Evolutionary conservation across 2,797 vertebrate species (phyloP), one percentile per base, ranked within the genome.

Genomic region (Propithecus perrieri): DNA sequence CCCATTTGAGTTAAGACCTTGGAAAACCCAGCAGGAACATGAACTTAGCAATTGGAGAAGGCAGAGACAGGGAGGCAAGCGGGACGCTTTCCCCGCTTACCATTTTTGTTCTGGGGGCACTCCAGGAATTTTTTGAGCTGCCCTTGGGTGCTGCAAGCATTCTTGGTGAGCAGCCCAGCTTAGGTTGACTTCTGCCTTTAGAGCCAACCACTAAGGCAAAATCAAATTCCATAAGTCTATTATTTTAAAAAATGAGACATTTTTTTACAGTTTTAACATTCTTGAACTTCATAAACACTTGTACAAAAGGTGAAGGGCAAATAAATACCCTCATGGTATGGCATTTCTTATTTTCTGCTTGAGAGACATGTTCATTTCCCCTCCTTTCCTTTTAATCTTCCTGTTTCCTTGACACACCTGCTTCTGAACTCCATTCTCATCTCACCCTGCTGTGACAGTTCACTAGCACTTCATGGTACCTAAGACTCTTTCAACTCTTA

Each of bases 391-490:
- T 96, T 96, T 96, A 94, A 97, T 97, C 96, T 98, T 90, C 80
- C 87, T 76, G 41, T 94, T 96, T 93, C 95, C 95, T 96, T 96
- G 87, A 92, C 96, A 93, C 76, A 74, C 72, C 95, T 89, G 94
- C 90, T 72, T 98, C 96, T 96, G 93, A 97, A 95, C 89, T 88
- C 91, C 41, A 33, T 94, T 85, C 93, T 92, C 78, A 4, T 85
- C 92, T 95, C 93, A 93, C 53, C 97, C 97, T 90, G 96, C 98
- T 97, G 97, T 94, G 98, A 95, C 89, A 85, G 97, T 75, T 92
- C 94, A 46, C 89, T 94, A 65, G 95, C 89, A 81, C 86, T 95
- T 95, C 81, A 91, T 0, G 38, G 63, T 71, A 80, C 88, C 89
- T 20, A 55, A 90, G 65, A 65, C 6, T 69, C 96, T 97, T 97